Conservation (phyloP, 2,888 invertebrate genomes). For the Nesidiocoris tenuis region DNA sequence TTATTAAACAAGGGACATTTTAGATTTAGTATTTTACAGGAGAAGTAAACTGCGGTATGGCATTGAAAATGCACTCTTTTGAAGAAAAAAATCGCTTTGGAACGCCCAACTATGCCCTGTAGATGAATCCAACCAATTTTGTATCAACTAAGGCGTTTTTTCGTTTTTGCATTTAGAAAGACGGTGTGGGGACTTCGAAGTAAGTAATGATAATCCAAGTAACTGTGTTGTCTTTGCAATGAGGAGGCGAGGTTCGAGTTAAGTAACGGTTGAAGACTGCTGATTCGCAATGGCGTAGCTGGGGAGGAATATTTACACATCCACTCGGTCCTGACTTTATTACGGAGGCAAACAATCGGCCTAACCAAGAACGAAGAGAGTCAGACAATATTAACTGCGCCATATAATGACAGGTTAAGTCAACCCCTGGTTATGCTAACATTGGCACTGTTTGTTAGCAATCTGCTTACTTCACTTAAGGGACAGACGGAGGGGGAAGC, state of each 20-base stretch:
- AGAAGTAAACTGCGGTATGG: no score
- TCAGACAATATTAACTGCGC: background rate
- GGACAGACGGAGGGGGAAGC: slow-evolving; percentile 29
- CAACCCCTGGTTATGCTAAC: slow-evolving; percentile 40
- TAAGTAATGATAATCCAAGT: background rate
- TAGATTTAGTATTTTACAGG: no score
- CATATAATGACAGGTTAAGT: slow-evolving; percentile 41
- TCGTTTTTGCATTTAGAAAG: no score
- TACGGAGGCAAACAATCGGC: slow-evolving; percentile 34
- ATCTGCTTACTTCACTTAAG: slow-evolving; percentile 45
- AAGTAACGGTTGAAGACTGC: slow-evolving; percentile 27
- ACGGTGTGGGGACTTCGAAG: no score
- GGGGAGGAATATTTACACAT: slow-evolving; percentile 6
- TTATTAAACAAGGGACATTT: no score
- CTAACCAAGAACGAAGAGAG: background rate
- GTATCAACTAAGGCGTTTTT: no score
- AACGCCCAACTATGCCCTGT: no score
- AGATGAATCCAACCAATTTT: no score
- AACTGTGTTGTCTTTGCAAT: background rate
- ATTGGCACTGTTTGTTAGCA: slow-evolving; percentile 46
- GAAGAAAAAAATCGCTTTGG: no score
- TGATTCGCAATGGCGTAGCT: slow-evolving; percentile 5
- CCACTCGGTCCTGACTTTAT: slow-evolving; percentile 25
- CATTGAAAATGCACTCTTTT: no score
- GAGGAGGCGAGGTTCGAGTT: background rate